Percentiles rank a stretch among this genome's conserved stretches.
phyloP scores from a whole-genome alignment of 1,140 invertebrate species.

The Neomicropteryx cornuta region DNA sequence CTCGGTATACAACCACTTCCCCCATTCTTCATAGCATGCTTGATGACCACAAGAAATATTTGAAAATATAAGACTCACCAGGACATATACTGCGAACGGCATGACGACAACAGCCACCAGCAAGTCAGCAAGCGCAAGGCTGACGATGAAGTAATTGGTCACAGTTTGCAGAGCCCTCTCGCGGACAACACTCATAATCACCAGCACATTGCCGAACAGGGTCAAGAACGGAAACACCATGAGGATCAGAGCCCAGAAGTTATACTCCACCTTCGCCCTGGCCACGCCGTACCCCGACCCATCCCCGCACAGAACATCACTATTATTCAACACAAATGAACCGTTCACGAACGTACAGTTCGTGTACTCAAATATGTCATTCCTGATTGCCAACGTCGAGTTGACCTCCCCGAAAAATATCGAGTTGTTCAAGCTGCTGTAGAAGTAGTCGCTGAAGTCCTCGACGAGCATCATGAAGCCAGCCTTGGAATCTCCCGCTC shows the following conservation, averaged over 20 bases:
- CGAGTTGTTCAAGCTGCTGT: constrained; percentile 32
- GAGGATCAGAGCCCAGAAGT: constrained; percentile 77
- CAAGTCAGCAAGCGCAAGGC: constrained; percentile 92
- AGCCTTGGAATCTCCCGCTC: too few species aligned
- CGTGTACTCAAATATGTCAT: constrained; percentile 26
- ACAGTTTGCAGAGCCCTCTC: constrained; percentile 87
- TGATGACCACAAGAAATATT: neutral
- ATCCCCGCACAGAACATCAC: constrained; percentile 19
- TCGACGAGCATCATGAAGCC: constrained; percentile 44
- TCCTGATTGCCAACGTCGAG: constrained; percentile 22
- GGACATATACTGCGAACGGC: constrained; percentile 95
- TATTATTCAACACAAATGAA: constrained; percentile 35
- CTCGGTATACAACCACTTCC: too few species aligned
- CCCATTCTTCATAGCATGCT: too few species aligned
- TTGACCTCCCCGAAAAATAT: constrained; percentile 20
- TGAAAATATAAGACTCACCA: constrained; percentile 54
- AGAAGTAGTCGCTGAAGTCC: constrained; percentile 49
- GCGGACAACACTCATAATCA: constrained; percentile 85
- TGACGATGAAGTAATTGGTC: constrained; percentile 98
- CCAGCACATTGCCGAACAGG: constrained; percentile 92
- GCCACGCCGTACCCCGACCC: constrained; percentile 12
- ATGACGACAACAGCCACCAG: constrained; percentile 94
- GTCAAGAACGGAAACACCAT: constrained; percentile 88
- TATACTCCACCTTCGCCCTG: constrained; percentile 41
- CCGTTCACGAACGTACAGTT: constrained; percentile 38